Percentiles rank a stretch among this genome's conserved stretches.
phyloP scores from a whole-genome alignment of 37 sponge, comb jelly and placozoan species.

The Mnemiopsis leidyi region DNA sequence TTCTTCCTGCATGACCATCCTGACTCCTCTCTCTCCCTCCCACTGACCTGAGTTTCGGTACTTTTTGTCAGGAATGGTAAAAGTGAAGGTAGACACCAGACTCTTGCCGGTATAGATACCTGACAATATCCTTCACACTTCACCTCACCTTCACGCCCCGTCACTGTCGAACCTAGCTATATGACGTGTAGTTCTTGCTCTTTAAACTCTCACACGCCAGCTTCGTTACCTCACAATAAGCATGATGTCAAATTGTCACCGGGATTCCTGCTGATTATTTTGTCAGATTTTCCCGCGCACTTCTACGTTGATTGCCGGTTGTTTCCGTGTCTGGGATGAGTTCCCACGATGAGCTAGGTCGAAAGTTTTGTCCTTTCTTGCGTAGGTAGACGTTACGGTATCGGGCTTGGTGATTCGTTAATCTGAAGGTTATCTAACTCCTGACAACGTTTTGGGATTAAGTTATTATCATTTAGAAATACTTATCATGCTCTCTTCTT shows the following conservation, averaged over 20 bases:
- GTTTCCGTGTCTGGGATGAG: not conserved
- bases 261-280: not conserved
- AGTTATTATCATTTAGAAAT: too few relatives aligned
- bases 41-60: too few relatives aligned
- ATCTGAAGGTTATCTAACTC: too few relatives aligned
- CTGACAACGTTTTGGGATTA: too few relatives aligned
- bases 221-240: not conserved
- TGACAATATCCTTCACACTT: too few relatives aligned
- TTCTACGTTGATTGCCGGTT: not conserved
- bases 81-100: too few relatives aligned
- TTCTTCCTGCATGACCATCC: too few relatives aligned
- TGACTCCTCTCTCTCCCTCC: too few relatives aligned
- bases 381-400: not conserved
- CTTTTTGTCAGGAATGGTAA: too few relatives aligned
- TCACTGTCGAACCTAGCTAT: not conserved
- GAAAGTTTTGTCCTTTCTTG: not conserved
- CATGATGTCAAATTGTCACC: not conserved
- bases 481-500: too few relatives aligned
- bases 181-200: not conserved
- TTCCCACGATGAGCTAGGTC: not conserved
- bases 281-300: not conserved
- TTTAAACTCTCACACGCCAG: not conserved
- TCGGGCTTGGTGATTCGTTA: not conserved
- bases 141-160: not conserved
- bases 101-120: too few relatives aligned